Evolutionary conservation across 2,888 invertebrate genomes (phyloP).

Genomic region (Aspidiotus destructor): DNA sequence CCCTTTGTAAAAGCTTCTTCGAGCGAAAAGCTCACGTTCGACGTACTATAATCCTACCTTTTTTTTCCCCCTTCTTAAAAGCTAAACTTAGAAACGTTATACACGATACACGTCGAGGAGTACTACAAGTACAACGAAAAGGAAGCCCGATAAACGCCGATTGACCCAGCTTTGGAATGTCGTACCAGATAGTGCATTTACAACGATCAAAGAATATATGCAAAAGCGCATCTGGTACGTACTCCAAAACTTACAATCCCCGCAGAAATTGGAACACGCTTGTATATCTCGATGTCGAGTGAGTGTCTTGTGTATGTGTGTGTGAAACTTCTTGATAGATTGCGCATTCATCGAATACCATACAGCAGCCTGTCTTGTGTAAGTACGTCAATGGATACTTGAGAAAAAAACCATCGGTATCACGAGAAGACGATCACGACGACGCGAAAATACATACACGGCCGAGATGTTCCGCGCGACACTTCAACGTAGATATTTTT

Average conservation of each 20-base stretch:
- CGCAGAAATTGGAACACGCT: conserved; percentile 1
- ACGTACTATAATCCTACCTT: too few species aligned
- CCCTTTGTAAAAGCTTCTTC: too few species aligned
- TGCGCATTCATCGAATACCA: neutral
- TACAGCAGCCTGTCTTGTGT: neutral
- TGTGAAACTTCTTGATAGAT: neutral
- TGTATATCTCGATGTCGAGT: too few species aligned
- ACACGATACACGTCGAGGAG: neutral
- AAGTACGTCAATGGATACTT: neutral
- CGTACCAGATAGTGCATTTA: conserved; percentile 99
- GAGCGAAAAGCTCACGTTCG: too few species aligned
- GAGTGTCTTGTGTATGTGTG: neutral
- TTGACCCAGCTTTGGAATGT: conserved; percentile 54
- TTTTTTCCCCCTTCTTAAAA: too few species aligned
- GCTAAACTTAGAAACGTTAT: neutral
- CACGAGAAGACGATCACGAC: neutral
- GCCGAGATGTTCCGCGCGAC: too few species aligned
- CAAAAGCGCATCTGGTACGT: conserved; percentile 99
- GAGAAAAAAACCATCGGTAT: conserved; percentile 4
- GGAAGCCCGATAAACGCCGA: neutral
- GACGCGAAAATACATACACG: too few species aligned
- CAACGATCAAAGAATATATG: conserved; percentile 60
- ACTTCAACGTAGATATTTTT: too few species aligned
- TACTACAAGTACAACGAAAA: neutral
- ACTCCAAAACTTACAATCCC: conserved; percentile 59